These are phyloP conservation scores for Meleagris gallopavo DNA, from an alignment of 2,113 vertebrate species.

Conservation along the genomic window DNA sequence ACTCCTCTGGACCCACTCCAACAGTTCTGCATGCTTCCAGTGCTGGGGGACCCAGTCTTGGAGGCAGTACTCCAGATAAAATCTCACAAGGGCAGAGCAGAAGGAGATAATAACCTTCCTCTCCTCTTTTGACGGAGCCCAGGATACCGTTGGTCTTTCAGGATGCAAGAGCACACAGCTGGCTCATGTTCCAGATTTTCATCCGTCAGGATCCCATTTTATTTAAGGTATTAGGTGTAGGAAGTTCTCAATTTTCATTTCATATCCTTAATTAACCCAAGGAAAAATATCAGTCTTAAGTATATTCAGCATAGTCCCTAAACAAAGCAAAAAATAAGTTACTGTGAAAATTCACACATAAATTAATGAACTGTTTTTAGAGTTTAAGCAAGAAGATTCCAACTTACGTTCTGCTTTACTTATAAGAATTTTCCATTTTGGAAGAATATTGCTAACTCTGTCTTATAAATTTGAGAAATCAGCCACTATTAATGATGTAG, in stretches of 20 bases:
- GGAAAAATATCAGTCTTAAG: not conserved
- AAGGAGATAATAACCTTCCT: too few species aligned
- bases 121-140: too few species aligned
- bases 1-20: too few species aligned
- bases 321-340: not conserved
- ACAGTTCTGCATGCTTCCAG: too few species aligned
- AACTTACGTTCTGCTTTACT: not conserved
- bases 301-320: not conserved
- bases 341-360: not conserved
- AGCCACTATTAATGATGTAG: not conserved
- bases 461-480: not conserved
- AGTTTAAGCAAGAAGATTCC: not conserved
- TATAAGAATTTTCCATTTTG: not conserved
- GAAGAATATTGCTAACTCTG: not conserved
- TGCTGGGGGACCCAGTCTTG: too few species aligned
- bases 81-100: too few species aligned
- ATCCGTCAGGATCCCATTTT: not conserved
- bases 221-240: not conserved
- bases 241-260: not conserved
- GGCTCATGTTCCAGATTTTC: too few species aligned
- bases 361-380: not conserved
- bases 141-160: too few species aligned
- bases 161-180: too few species aligned
- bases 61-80: too few species aligned
- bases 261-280: not conserved